Evolutionary conservation across 2,797 vertebrate genomes (phyloP), one percentile per base, ranked within the genome.

Genomic region (Phalanger gymnotis): DNA sequence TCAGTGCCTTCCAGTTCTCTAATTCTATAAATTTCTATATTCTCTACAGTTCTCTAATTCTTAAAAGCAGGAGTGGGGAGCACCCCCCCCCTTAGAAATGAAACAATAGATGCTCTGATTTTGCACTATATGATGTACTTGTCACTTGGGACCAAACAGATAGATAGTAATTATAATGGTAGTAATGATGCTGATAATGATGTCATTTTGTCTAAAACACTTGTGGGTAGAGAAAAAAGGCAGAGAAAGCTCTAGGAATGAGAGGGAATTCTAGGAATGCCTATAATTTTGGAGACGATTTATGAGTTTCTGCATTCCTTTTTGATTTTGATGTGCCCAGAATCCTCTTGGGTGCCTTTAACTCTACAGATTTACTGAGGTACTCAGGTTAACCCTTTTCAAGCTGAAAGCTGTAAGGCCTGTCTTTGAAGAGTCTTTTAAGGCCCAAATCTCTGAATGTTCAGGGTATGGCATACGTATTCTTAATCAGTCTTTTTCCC

Each of bases 401-500:
- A 34, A 91, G 16, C 19, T 54, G 96, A 53, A 66, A 31, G 25
- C 19, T 90, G 61, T 73, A 31, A 91, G 31, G 94, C 54, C 52
- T 56, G 90, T 34, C 31, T 92, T 52, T 27, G 40, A 92, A 31
- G 2, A 52, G 93, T 61, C 91, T 31, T 53, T 95, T 13, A 91
- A 58, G 31, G 16, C 58, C 52, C 55, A 22, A 27, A 34, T 90
- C 52, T 90, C 28, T n/a, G 51, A 31, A n/a, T 53, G 12, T 90
- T 90, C 90, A 90, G 90, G 52, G 90, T 54, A 53, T 54, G 6
- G 53, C 16, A 90, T 90, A 40, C 53, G 73, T 95, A 54, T 25
- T 95, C n/a, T 53, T 55, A 93, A 89, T 92, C 58, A 93, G 25
- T 54, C 89, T 96, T 54, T 94, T 92, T 66, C 12, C 31, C 90